Conservation (phyloP, 2,888 invertebrate species). For the Aethes cnicana region DNA sequence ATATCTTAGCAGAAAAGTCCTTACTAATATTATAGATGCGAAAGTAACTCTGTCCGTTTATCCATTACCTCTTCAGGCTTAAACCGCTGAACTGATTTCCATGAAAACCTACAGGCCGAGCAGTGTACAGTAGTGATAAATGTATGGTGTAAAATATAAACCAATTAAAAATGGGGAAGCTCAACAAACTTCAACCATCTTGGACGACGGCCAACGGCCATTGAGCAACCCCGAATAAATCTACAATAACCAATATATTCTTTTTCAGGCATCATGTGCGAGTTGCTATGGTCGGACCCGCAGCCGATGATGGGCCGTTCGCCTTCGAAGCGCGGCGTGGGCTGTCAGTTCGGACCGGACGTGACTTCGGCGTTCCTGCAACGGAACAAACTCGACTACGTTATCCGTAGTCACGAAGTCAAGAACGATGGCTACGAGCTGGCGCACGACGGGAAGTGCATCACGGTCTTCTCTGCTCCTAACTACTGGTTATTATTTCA, state of each 20-base stretch:
- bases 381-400: constrained; percentile 93
- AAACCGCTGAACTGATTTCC: no score
- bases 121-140: no score
- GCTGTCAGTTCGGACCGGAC: constrained; percentile 99
- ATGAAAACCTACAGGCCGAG: no score
- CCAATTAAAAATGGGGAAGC: no score
- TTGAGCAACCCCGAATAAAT: no score
- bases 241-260: constrained; percentile 4
- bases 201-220: no score
- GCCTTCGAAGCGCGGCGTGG: constrained; percentile 98
- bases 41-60: no score
- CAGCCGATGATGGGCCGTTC: constrained; percentile 94
- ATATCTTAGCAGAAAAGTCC: no score
- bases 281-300: constrained; percentile 99
- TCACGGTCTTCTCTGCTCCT: constrained; percentile 99
- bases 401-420: constrained; percentile 98
- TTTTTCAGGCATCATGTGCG: constrained; percentile 93
- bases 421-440: constrained; percentile 98
- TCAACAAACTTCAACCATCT: no score
- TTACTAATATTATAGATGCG: no score
- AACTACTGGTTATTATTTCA: constrained; percentile 99
- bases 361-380: constrained; percentile 93
- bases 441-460: constrained; percentile 96
- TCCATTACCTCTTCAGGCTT: no score
- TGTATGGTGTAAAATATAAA: no score